Evolutionary conservation across 2,888 invertebrate species (phyloP), one percentile per base, ranked within the genome.

Genomic region (Diloba caeruleocephala): DNA sequence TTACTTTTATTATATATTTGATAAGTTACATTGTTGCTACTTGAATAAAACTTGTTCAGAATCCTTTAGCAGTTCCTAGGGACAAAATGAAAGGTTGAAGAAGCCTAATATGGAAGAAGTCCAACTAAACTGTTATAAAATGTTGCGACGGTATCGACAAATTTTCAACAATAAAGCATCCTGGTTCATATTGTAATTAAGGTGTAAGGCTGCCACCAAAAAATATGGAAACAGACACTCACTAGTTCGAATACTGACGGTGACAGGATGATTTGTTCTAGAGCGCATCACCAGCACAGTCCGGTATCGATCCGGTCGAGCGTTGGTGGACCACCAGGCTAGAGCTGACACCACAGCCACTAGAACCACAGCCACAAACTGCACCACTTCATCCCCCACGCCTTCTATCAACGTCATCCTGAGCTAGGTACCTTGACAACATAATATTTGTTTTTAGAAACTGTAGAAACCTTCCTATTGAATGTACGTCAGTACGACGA

Each of bases 301-400:
- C 54, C 96, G 94, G 78, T 96, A 95, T 28, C 96, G 91, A 46
- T 96, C 95, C 2, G 95, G 95, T 32, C 96, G 95, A 0, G 95
- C 92, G 52, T 96, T 97, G 59, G 95, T 96, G 0, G 97, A 98
- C 60, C 97, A 97, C 91, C 96, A 95, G 94, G 97, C 97, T 44
- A 97, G 95, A 42, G 96, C 87, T 60, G 95, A 94, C 52, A 95
- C 94, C 69, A 94, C 83, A 12, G 96, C 74, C 12, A 92, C 78
- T 8, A 91, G 54, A 34, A 96, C 81, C 52, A 96, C 87, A 15
- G 94, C 89, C 41, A 95, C 93, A 78, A 97, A 96, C 79, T 97
- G 95, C 38, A 96, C 95, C 57, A 98, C 97, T 93, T 97, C 97
- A 88, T 97, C 97, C 15, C 97, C 97, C 51, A 98, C 94, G 36